phyloP scores from a whole-genome alignment of 2,888 invertebrate genomes.

The Orchesella flavescens region DNA sequence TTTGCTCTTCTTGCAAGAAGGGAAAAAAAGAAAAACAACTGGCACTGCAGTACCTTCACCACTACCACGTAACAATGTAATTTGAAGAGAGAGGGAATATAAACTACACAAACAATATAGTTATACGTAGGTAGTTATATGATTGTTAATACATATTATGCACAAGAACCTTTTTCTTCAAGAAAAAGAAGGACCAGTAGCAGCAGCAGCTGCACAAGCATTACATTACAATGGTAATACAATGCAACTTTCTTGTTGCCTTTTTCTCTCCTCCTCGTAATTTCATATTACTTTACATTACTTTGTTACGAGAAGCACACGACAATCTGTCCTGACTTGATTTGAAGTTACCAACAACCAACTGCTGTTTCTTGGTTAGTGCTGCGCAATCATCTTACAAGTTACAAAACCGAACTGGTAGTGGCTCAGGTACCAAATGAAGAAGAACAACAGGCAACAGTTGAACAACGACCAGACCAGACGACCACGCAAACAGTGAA shows the following conservation, averaged over 20 bases:
- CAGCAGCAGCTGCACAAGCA: constrained; percentile 42
- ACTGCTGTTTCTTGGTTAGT: constrained; percentile 18
- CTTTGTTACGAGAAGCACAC: not conserved
- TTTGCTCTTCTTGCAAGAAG: not conserved
- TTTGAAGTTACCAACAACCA: constrained; percentile 2
- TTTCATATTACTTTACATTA: constrained; percentile 2
- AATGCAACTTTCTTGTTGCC: not conserved
- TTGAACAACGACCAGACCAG: constrained; percentile 48
- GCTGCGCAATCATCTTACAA: not conserved
- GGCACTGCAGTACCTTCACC: too few relatives aligned
- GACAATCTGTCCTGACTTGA: constrained; percentile 7
- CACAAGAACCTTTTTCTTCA: constrained; percentile 40
- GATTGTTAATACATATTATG: too few relatives aligned
- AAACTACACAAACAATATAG: too few relatives aligned
- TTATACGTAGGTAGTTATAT: too few relatives aligned
- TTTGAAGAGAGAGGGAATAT: too few relatives aligned
- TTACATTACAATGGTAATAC: too few relatives aligned
- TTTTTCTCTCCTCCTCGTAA: not conserved
- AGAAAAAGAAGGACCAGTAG: constrained; percentile 29
- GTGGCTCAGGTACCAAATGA: too few relatives aligned
- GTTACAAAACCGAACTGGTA: too few relatives aligned
- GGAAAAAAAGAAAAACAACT: constrained; percentile 38
- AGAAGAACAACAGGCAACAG: constrained; percentile 39
- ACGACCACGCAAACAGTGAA: constrained; percentile 42
- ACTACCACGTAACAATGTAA: too few relatives aligned